Evolutionary conservation across 92 coral and sea anemone species (phyloP).

Genomic region (Pocillopora grandis): DNA sequence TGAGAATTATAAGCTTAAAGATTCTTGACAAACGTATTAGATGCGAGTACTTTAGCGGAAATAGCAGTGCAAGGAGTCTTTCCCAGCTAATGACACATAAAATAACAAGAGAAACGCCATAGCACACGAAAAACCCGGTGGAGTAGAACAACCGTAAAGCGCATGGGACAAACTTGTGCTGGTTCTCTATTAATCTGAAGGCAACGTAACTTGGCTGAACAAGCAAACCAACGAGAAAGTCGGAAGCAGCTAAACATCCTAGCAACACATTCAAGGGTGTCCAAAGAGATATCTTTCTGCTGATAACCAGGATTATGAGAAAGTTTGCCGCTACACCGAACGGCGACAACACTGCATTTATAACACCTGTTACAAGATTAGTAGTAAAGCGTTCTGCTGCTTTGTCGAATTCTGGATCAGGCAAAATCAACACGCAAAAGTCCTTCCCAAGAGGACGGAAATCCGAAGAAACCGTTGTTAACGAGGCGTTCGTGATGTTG

Average conservation of each 20-base stretch:
- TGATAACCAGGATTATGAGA: conserved; percentile 53
- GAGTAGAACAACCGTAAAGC: conserved; percentile 62
- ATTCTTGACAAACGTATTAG: conserved; percentile 53
- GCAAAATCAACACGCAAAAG: conserved; percentile 43
- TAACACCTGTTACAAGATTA: conserved; percentile 64
- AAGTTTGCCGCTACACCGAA: conserved; percentile 64
- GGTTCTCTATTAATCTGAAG: conserved; percentile 59
- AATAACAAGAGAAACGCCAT: conserved; percentile 73
- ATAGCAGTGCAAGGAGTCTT: conserved; percentile 58
- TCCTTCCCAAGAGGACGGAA: not conserved
- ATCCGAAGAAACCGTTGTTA: not conserved
- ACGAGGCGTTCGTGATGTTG: not conserved
- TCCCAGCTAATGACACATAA: conserved; percentile 89
- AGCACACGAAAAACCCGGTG: conserved; percentile 75
- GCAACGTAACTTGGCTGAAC: conserved; percentile 76
- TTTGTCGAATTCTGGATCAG: conserved; percentile 60
- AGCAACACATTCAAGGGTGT: conserved; percentile 69
- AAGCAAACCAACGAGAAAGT: conserved; percentile 66
- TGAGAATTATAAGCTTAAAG: conserved; percentile 45
- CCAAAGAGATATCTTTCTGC: conserved; percentile 46
- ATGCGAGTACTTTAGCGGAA: conserved; percentile 68
- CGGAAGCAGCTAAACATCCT: conserved; percentile 74
- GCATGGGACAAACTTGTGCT: conserved; percentile 61
- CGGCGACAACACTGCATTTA: conserved; percentile 58
- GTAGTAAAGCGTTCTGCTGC: conserved; percentile 46